Percentiles rank a stretch among this genome's conserved stretches.
Conservation (phyloP, 1,140 invertebrate species). For the Leptestheria dahalacensis region DNA sequence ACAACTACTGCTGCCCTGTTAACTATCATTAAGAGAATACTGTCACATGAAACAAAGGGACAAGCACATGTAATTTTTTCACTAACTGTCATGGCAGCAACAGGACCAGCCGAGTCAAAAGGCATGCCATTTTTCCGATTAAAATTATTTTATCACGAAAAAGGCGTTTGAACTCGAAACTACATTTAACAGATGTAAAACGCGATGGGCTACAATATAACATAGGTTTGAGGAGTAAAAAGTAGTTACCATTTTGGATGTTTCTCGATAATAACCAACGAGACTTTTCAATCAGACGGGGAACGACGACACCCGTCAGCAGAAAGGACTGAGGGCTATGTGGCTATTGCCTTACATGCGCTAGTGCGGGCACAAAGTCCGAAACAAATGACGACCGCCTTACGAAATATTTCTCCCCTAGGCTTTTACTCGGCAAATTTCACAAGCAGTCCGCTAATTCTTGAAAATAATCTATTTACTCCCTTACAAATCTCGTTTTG, state of each 20-base stretch:
- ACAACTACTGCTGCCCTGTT: not conserved
- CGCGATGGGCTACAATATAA: too few species aligned
- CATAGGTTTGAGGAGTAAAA: not conserved
- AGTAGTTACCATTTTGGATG: conserved; percentile 16
- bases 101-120: too few species aligned
- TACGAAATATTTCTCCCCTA: not conserved
- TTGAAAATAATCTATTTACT: not conserved
- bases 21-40: too few species aligned
- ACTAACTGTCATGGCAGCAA: too few species aligned
- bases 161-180: too few species aligned
- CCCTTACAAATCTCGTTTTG: not conserved
- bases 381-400: not conserved
- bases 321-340: conserved; percentile 1
- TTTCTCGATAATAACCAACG: conserved; percentile 11
- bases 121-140: too few species aligned
- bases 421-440: not conserved
- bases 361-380: not conserved
- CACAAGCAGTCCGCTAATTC: not conserved
- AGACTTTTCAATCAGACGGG: conserved; percentile 12
- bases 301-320: conserved; percentile 5
- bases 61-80: too few species aligned
- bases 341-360: not conserved
- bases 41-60: too few species aligned
- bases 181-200: too few species aligned
- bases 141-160: too few species aligned